Conservation (phyloP, 2,113 vertebrate species). For the Oenanthe melanoleuca region DNA sequence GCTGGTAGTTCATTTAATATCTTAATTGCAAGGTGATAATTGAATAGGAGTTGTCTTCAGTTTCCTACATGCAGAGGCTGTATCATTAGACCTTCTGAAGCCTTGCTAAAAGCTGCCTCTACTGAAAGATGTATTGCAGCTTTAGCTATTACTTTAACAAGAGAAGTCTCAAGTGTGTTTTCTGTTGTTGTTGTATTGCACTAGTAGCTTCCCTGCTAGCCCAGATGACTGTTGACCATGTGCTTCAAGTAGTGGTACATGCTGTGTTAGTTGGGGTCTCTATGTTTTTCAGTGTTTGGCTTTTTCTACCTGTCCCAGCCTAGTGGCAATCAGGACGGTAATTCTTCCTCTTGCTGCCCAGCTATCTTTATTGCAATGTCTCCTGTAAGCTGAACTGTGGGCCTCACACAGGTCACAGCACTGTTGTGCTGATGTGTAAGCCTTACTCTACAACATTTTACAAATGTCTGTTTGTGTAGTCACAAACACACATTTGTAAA, state of each 20-base stretch:
- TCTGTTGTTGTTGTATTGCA: not conserved
- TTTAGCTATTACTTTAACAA: not conserved
- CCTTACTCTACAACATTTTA: not conserved
- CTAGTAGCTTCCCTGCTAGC: not conserved
- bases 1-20: not conserved
- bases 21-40: conserved; percentile 39
- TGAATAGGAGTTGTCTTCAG: conserved; percentile 10
- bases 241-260: not conserved
- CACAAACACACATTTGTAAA: not conserved
- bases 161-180: not conserved
- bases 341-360: not conserved
- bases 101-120: not conserved
- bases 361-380: not conserved
- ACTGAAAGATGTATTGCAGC: not conserved
- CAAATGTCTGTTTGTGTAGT: not conserved
- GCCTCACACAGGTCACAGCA: rapidly evolving
- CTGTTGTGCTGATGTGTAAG: not conserved
- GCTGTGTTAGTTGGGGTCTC: rapidly evolving
- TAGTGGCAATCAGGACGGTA: not conserved
- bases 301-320: not conserved
- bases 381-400: not conserved
- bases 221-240: not conserved
- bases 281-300: rapidly evolving
- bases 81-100: not conserved
- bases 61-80: not conserved